phyloP scores from a whole-genome alignment of 2,888 invertebrate species.

The Choristoneura rosaceana region DNA sequence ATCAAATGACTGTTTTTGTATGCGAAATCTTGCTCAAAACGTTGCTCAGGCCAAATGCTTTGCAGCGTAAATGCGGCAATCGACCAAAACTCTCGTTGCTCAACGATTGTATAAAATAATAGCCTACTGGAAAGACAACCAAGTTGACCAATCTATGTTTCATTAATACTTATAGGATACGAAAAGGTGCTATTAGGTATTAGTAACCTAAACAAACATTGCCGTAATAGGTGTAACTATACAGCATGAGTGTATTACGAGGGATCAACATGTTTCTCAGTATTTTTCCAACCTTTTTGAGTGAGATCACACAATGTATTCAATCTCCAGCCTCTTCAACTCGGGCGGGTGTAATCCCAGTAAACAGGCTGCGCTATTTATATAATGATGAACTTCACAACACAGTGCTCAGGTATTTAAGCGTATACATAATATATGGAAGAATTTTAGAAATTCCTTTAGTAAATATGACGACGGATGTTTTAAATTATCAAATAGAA shows the following conservation, averaged over 20 bases:
- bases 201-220: background rate
- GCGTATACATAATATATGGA: background rate
- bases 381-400: background rate
- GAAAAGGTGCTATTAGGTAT: background rate
- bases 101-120: too few relatives aligned
- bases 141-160: background rate
- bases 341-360: constrained; percentile 2
- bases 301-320: constrained; percentile 27
- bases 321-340: constrained; percentile 18
- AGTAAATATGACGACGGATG: too few relatives aligned
- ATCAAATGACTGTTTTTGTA: too few relatives aligned
- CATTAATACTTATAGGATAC: background rate
- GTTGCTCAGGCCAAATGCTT: too few relatives aligned
- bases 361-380: constrained; percentile 24
- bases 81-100: too few relatives aligned
- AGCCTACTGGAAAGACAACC: too few relatives aligned
- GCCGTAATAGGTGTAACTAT: background rate
- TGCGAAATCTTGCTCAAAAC: too few relatives aligned
- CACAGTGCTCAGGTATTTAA: background rate
- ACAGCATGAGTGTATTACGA: background rate
- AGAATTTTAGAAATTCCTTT: too few relatives aligned
- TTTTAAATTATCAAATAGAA: too few relatives aligned
- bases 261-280: constrained; percentile 11
- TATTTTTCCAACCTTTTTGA: constrained; percentile 28
- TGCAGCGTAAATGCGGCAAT: too few relatives aligned